Conservation (phyloP, 2,888 invertebrate species). For the Nomada lathburiana region DNA sequence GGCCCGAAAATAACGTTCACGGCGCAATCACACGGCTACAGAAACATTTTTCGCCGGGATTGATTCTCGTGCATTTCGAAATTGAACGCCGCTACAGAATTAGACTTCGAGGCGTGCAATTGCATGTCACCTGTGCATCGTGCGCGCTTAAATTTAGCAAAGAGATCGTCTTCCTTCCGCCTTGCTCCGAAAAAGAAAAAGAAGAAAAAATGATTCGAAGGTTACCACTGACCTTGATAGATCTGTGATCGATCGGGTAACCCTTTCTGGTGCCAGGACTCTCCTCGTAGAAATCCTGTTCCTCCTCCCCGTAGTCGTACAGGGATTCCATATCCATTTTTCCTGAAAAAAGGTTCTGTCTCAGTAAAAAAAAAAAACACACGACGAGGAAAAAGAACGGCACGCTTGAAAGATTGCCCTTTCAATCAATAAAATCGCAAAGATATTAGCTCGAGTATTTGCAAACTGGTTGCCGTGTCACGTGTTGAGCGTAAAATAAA, state of each 20-base stretch:
- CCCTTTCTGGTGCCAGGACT: constrained; percentile 84
- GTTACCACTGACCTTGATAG: constrained; percentile 78
- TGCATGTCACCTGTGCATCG: constrained; percentile 48
- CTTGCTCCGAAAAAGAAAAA: neutral
- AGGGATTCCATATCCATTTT: constrained; percentile 84
- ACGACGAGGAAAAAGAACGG: no score
- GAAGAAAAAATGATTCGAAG: constrained; percentile 1
- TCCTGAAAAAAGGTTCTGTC: constrained; percentile 70
- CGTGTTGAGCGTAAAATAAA: constrained; percentile 13
- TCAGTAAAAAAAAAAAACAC: neutral
- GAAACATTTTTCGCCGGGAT: constrained; percentile 30
- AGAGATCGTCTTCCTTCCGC: constrained; percentile 29
- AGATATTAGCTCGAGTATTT: neutral
- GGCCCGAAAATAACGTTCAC: constrained; percentile 32
- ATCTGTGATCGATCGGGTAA: constrained; percentile 82
- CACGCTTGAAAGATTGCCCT: neutral
- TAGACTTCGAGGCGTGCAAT: constrained; percentile 36
- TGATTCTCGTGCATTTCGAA: constrained; percentile 26
- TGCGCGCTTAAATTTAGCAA: constrained; percentile 35
- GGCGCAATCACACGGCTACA: constrained; percentile 13
- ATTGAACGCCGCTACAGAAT: constrained; percentile 49
- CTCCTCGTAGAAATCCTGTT: constrained; percentile 90
- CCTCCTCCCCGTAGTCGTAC: constrained; percentile 89
- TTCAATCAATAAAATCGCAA: neutral
- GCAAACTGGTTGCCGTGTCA: neutral